A percentile compares a stretch with the other conserved stretches of the same genome.
Evolutionary conservation across 2,113 vertebrate genomes (phyloP).

Genomic region (Odocoileus virginianus): DNA sequence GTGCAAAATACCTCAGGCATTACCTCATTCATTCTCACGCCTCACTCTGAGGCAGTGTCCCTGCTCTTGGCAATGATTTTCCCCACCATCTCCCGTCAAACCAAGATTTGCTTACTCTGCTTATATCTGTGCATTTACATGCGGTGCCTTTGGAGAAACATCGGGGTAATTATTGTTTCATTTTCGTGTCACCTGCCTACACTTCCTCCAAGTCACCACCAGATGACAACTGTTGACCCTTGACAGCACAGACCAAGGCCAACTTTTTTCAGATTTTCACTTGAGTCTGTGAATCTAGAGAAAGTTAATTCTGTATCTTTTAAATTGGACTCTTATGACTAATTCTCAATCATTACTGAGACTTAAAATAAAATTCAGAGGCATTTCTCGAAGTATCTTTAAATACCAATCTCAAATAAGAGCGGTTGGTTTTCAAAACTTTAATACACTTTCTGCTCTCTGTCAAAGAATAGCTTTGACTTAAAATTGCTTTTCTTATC

Average conservation of each 20-base stretch:
- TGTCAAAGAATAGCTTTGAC: constrained; percentile 38
- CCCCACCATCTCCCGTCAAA: background rate
- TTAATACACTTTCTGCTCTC: background rate
- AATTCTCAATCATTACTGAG: constrained; percentile 39
- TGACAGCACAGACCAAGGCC: accelerated
- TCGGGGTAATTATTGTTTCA: background rate
- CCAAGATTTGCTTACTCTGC: too few relatives aligned
- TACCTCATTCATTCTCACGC: accelerated
- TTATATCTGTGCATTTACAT: accelerated
- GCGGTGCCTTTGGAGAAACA: background rate
- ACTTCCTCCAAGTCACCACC: background rate
- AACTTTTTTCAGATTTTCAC: background rate
- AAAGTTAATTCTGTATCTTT: constrained; percentile 8
- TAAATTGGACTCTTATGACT: constrained; percentile 9
- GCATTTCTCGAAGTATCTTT: background rate
- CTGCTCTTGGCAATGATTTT: accelerated
- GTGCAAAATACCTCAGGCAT: accelerated
- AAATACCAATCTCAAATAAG: constrained; percentile 8
- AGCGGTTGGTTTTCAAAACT: background rate
- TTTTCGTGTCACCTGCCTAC: accelerated
- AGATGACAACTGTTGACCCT: background rate
- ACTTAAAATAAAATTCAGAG: constrained; percentile 4
- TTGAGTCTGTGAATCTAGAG: background rate
- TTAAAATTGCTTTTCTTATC: constrained; percentile 60
- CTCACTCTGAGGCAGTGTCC: accelerated